Evolutionary conservation across 2,888 invertebrate genomes (phyloP).

Genomic region (Athetis lepigone): DNA sequence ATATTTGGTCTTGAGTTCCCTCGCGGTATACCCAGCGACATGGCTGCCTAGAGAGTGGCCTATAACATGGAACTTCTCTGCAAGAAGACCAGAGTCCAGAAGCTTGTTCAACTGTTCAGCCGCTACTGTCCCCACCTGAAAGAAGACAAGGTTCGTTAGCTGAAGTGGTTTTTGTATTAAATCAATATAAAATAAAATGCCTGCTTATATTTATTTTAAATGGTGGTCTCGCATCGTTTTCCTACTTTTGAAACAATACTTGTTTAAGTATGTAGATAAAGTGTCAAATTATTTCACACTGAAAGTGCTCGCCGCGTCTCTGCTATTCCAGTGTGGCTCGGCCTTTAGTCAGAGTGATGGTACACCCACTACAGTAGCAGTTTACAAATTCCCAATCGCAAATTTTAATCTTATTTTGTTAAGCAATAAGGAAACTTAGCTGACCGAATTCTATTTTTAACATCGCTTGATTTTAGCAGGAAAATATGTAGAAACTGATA

Average conservation of each 20-base stretch:
- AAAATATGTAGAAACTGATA: neutral
- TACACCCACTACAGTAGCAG: too few relatives aligned
- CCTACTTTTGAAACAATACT: too few relatives aligned
- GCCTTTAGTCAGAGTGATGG: too few relatives aligned
- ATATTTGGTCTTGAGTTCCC: conserved; percentile 84
- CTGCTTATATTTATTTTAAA: too few relatives aligned
- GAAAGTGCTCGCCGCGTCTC: too few relatives aligned
- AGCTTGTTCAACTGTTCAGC: conserved; percentile 82
- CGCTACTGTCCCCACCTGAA: conserved; percentile 83
- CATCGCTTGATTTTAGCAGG: neutral
- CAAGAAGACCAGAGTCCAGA: conserved; percentile 76
- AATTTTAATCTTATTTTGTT: neutral
- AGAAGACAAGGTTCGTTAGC: conserved; percentile 3
- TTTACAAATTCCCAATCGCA: too few relatives aligned
- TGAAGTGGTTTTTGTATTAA: neutral
- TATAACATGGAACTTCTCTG: conserved; percentile 84
- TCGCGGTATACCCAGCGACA: conserved; percentile 86
- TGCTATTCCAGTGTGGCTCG: too few relatives aligned
- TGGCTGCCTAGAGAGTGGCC: conserved; percentile 89
- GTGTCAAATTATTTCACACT: too few relatives aligned
- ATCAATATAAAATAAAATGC: too few relatives aligned
- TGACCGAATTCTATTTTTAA: neutral
- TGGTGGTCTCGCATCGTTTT: too few relatives aligned
- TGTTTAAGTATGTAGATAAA: too few relatives aligned
- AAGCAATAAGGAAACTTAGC: conserved; percentile 3